These are phyloP conservation scores for Fistularia tabacaria DNA, from an alignment of 2,797 vertebrate genomes.

Conservation along the genomic window DNA sequence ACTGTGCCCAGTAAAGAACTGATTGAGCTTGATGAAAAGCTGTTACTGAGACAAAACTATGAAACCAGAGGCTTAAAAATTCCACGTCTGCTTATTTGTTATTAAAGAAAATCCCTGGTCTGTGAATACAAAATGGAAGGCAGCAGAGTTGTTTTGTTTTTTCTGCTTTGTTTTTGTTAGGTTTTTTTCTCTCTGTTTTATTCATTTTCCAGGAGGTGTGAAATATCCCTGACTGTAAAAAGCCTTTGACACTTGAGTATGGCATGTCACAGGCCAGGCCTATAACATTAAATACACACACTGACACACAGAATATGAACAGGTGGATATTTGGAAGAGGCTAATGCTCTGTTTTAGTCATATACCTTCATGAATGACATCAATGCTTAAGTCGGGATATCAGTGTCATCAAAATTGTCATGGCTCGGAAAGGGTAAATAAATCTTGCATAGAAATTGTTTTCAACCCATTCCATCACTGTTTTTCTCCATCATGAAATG, in stretches of 20 bases:
- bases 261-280: slow-evolving; percentile 68
- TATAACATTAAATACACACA: slow-evolving; percentile 45
- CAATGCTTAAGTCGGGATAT: too few relatives aligned
- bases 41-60: slow-evolving; percentile 9
- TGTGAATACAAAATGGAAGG: neutral
- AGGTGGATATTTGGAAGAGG: slow-evolving; percentile 35
- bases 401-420: too few relatives aligned
- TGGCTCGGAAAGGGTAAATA: too few relatives aligned
- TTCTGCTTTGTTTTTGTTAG: neutral
- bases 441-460: too few relatives aligned
- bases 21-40: slow-evolving; percentile 7
- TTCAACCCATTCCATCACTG: too few relatives aligned
- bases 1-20: neutral
- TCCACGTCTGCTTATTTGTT: too few relatives aligned
- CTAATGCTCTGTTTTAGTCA: slow-evolving; percentile 10
- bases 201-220: slow-evolving; percentile 67
- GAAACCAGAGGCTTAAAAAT: slow-evolving; percentile 12
- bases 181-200: slow-evolving; percentile 51
- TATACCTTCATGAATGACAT: slow-evolving; percentile 4
- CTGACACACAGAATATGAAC: slow-evolving; percentile 29
- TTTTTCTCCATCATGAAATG: too few relatives aligned
- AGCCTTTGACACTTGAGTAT: slow-evolving; percentile 62
- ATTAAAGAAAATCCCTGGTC: slow-evolving; percentile 4
- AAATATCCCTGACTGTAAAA: slow-evolving; percentile 70
- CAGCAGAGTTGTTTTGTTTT: too few relatives aligned